Conservation (phyloP, 2,113 vertebrate genomes). For the Macquaria ambigua region DNA sequence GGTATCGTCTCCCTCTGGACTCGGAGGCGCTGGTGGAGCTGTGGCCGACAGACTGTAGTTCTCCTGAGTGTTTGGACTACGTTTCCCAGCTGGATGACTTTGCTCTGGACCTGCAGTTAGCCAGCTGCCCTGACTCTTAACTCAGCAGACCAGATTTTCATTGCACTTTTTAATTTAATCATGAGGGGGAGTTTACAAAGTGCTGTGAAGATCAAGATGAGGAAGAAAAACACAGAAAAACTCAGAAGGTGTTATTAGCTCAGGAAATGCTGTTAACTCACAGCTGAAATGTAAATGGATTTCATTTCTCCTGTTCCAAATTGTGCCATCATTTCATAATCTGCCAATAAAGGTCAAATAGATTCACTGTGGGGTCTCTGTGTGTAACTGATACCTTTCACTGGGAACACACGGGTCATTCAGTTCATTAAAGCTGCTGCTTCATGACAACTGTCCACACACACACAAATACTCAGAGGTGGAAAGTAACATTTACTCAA, state of each 20-base stretch:
- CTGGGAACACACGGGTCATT: background rate
- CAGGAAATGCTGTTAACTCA: background rate
- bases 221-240: background rate
- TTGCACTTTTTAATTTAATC: background rate
- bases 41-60: constrained; percentile 82
- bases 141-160: background rate
- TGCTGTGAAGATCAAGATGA: background rate
- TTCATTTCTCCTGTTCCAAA: background rate
- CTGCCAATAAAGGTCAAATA: background rate
- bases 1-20: constrained; percentile 93
- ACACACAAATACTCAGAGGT: background rate
- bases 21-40: constrained; percentile 89
- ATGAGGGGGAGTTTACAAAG: background rate
- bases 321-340: background rate
- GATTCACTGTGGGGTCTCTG: background rate
- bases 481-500: too few species aligned
- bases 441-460: background rate
- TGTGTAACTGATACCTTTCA: background rate
- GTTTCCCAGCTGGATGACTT: background rate
- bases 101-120: constrained; percentile 38
- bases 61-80: constrained; percentile 11
- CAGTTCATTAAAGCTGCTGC: too few species aligned
- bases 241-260: background rate
- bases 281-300: background rate
- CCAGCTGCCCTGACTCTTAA: background rate